Evolutionary conservation across 2,113 vertebrate genomes (phyloP).

Genomic region (Halcyon senegalensis): DNA sequence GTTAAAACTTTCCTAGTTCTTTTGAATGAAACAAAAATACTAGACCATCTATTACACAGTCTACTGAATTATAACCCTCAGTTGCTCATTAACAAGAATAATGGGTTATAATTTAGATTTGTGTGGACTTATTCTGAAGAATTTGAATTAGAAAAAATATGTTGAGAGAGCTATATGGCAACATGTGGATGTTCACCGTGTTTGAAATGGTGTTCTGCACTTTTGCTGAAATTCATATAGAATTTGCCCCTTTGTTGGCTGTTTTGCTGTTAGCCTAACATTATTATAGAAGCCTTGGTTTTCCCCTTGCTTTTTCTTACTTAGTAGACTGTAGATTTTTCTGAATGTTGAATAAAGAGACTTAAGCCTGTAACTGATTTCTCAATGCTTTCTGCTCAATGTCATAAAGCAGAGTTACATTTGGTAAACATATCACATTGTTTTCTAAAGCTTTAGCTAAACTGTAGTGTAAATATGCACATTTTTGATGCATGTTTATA

Average conservation of each 20-base stretch:
- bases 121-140: neutral
- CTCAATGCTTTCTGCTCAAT: neutral
- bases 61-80: slow-evolving; percentile 55
- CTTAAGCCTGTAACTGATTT: neutral
- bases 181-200: slow-evolving; percentile 54
- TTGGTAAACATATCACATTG: neutral
- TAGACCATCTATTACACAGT: neutral
- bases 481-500: neutral
- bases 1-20: neutral
- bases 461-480: neutral
- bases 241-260: slow-evolving; percentile 33
- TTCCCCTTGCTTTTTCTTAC: slow-evolving; percentile 23
- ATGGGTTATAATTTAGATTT: slow-evolving; percentile 23
- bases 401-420: neutral
- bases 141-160: neutral
- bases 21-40: neutral
- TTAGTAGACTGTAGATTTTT: neutral
- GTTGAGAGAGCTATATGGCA: slow-evolving; percentile 76
- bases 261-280: slow-evolving; percentile 59
- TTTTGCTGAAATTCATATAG: slow-evolving; percentile 38
- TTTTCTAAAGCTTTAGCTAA: neutral
- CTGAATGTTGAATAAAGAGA: neutral
- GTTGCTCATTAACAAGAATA: neutral
- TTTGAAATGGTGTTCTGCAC: slow-evolving; percentile 64
- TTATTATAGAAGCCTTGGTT: slow-evolving; percentile 15